These are phyloP conservation scores for Pogonognathellus flavescens DNA, from an alignment of 1,140 invertebrate genomes.

Conservation along the genomic window DNA sequence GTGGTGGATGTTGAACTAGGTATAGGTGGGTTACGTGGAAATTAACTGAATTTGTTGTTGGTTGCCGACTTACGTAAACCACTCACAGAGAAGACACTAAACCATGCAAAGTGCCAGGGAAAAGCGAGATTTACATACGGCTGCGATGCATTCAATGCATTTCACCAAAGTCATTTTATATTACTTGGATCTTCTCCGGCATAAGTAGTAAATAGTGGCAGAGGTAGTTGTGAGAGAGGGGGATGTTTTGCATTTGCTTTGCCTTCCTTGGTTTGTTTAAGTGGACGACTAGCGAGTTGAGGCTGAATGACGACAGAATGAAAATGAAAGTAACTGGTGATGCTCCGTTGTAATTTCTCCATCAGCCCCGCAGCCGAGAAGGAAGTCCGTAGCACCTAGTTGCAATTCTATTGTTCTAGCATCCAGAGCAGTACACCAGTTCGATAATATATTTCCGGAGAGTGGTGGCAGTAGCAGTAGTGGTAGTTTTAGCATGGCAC, in stretches of 20 bases:
- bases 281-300: too few relatives aligned
- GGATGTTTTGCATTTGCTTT: too few relatives aligned
- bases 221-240: not conserved
- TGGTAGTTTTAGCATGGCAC: not conserved
- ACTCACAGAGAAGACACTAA: too few relatives aligned
- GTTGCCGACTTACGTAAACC: too few relatives aligned
- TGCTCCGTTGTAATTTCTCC: slow-evolving; percentile 3
- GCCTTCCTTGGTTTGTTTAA: too few relatives aligned
- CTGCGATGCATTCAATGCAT: not conserved
- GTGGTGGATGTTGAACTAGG: too few relatives aligned
- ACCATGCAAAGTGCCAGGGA: too few relatives aligned
- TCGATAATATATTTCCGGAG: not conserved
- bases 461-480: not conserved
- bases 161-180: not conserved
- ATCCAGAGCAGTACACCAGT: not conserved
- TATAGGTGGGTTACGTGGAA: too few relatives aligned
- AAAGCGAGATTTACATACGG: not conserved
- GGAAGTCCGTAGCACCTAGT: not conserved
- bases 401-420: not conserved
- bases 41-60: too few relatives aligned
- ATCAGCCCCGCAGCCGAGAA: not conserved
- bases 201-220: not conserved
- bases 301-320: too few relatives aligned
- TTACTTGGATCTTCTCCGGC: not conserved
- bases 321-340: not conserved